Base-by-base conservation (phyloP, 2,888 invertebrate species). In the Danaus chrysippus region DNA sequence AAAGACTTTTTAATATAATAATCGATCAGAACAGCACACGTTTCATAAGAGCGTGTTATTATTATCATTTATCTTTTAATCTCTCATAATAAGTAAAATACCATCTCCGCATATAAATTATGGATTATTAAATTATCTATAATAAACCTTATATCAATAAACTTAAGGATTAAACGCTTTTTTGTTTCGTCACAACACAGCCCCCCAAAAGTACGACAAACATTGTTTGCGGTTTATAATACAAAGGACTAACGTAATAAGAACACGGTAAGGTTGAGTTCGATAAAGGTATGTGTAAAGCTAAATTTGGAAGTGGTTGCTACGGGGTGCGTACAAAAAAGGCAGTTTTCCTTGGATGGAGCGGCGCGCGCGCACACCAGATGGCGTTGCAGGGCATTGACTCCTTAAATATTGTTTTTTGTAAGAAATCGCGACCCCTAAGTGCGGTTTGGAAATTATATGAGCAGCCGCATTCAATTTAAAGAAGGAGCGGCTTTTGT, bases 301-400 rank as follows among this genome's bases (percentile, higher is more conserved):
- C 61, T 44, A 66, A 68, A 63, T 64, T 71, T 69, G 71, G 66
- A 41, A 59, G 66, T 67, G 67, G 79, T 81, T 80, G 75, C 81
- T 75, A 81, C 71, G 78, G 79, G 77, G 77, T 71, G 72, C 70
- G 71, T 70, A 77, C 74, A 78, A 78, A 77, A 79, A 78, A 72
- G 70, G 67, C 62, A 65, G 70, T 71, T 71, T 70, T 71, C 68
- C 64, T 63, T 66, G 54, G 64, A 15, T 58, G 42, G 60, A 62
- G 58, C 70, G 76, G 76, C 80, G 83, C 81, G 72, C 71, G 81
- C 84, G 86, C 80, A 76, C 77, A 72, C 84, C 89, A 89, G 86
- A 87, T 88, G 90, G 81, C 77, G 74, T 52, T 70, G 76, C 74
- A 86, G 66, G 86, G 84, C 89, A 87, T 81, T 86, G 90, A 89